Conservation (phyloP, 2,797 vertebrate species). For the Odontamblyopus rebecca region DNA sequence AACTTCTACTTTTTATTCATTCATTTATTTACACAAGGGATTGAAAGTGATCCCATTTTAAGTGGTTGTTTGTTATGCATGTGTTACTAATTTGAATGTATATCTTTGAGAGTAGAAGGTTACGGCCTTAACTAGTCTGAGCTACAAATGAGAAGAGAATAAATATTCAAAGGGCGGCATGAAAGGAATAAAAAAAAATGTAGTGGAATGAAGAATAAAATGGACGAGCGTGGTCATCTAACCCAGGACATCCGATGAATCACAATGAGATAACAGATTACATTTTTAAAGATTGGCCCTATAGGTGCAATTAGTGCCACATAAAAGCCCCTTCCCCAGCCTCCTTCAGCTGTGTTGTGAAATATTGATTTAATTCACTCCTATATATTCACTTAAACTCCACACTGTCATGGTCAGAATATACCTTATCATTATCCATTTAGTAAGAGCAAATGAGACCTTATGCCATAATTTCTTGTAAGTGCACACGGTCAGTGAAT, state of each 20-base stretch:
- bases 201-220: conserved; percentile 42
- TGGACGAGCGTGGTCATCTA: conserved; percentile 41
- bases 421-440: conserved; percentile 48
- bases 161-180: conserved; percentile 56
- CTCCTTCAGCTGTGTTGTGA: conserved; percentile 53
- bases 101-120: conserved; percentile 22
- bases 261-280: conserved; percentile 66
- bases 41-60: neutral
- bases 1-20: neutral
- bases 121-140: conserved; percentile 16
- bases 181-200: conserved; percentile 55
- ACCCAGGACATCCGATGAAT: conserved; percentile 62
- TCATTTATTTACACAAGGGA: conserved; percentile 21
- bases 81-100: conserved; percentile 29
- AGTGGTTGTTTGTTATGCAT: conserved; percentile 5
- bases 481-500: conserved; percentile 17
- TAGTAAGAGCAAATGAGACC: conserved; percentile 35
- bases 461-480: conserved; percentile 39
- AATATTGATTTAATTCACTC: conserved; percentile 73
- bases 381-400: conserved; percentile 70
- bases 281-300: conserved; percentile 58
- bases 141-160: conserved; percentile 48
- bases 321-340: conserved; percentile 57
- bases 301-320: conserved; percentile 75
- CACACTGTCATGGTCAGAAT: conserved; percentile 55